Evolutionary conservation across 2,888 invertebrate genomes (phyloP), one percentile per base, ranked within the genome.

Genomic region (Lingula anatina): DNA sequence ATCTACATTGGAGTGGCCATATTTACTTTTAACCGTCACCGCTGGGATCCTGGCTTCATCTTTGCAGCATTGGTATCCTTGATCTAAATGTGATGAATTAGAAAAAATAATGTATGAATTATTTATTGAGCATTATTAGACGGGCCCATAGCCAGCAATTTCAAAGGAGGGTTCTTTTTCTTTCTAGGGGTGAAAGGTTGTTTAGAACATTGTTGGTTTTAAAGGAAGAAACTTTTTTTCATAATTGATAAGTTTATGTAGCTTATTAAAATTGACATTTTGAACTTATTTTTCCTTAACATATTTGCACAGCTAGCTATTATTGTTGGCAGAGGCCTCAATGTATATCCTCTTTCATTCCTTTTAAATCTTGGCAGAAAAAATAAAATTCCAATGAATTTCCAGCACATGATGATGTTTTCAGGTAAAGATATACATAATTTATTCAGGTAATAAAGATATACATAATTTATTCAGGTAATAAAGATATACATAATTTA

Each of bases 1-100:
- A 90, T 90, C 3, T 97, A 97, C 80, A 96, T 97, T 70, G 97
- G 97, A 18, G 96, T 97, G 2, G 94, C 95, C 23, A 94, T 96
- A 88, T 97, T 97, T 76, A 96, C 96, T 0, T 95, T 94, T 76
- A 91, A 91, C 4, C 90, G 91, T 70, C 94, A 94, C 73, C 93
- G 94, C 73, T 97, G 95, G 80, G 90, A 94, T 78, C 85, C 87
- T 24, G 86, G 88, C 65, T 96, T 97, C 75, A 93, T 96, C 55
- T 82, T 90, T 57, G 86, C 89, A 62, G 89, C 95, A 79, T 90
- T 97, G 80, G 92, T 96, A 88, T 89, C 73, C 71, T 75, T 74
- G n/a, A n/a, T n/a, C n/a, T n/a, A n/a, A n/a, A n/a, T n/a, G n/a
- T n/a, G n/a, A n/a, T n/a, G n/a, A n/a, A n/a, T n/a, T n/a, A n/a